Base-by-base conservation (phyloP, 1,140 invertebrate genomes). In the Drosophila parabipectinata region DNA sequence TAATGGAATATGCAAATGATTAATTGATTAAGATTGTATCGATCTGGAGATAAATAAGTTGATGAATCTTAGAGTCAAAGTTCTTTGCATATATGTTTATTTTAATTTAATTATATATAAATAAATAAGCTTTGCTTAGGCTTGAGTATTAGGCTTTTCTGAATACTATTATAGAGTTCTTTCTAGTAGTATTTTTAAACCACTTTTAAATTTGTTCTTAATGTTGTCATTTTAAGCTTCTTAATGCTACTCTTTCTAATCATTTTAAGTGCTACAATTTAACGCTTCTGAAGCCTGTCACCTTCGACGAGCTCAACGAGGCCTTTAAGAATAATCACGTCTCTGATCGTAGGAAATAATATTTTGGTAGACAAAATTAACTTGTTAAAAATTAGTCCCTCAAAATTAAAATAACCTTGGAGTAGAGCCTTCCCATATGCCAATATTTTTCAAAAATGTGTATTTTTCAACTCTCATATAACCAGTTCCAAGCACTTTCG, bases 211-310 rank as follows among this genome's bases (percentile, higher is more conserved):
- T 67, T 30, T 52, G 1, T 18, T n/a, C 4, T 18, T 53, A 44
- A 6, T 26, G 9, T 56, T 55, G 39, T 39, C 24, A 47, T 34
- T 54, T 68, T n/a, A 32, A 28, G 15, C 9, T 24, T 34, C 12
- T 12, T 28, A 32, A 37, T 58, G 57, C 41, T 47, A 69, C 12
- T 60, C 61, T 72, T 47, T 77, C 48, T 50, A 72, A 72, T 59
- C 50, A 67, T 24, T 60, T 44, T 64, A 68, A 77, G 60, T 81
- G 59, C 47, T 69, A 77, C 73, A 81, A 82, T 82, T 82, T 82
- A 81, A 81, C 79, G 79, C 79, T 60, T 81, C 39, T 68, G 78
- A 68, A 41, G 73, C 54, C 55, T 81, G 73, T 81, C 68, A 81
- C 79, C 78, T 82, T 82, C 78, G 47, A 37, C 10, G 39, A 57